Conservation (phyloP, 1,140 invertebrate species). For the Leptonema lineaticorne region DNA sequence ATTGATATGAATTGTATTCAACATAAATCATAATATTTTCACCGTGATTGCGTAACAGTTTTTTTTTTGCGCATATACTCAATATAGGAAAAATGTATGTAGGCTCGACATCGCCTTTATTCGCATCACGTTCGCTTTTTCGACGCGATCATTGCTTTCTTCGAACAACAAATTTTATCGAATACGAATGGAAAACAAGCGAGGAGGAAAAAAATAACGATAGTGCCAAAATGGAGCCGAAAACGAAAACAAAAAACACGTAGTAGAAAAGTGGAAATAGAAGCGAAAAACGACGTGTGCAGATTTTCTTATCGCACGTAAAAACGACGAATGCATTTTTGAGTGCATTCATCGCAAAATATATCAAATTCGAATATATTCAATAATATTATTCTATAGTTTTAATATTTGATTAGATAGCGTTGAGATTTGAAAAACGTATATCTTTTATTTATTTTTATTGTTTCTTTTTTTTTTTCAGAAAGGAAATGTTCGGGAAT, state of each 20-base stretch:
- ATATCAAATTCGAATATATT: no score
- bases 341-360: no score
- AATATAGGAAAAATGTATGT: no score
- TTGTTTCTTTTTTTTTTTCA: no score
- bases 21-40: constrained; percentile 1
- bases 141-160: constrained; percentile 8
- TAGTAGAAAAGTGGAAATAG: background rate
- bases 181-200: background rate
- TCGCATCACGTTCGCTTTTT: constrained; percentile 11
- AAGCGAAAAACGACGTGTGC: no score
- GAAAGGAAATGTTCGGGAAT: no score
- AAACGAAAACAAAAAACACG: background rate
- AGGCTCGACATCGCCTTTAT: background rate
- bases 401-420: no score
- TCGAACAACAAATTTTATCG: constrained; percentile 7
- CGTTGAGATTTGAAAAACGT: no score
- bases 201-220: background rate
- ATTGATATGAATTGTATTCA: background rate
- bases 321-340: no score
- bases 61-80: constrained; percentile 1
- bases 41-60: background rate
- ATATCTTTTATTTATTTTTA: no score
- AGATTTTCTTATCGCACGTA: no score
- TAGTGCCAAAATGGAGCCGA: background rate
- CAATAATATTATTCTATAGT: no score